Evolutionary conservation across 2,113 vertebrate species (phyloP).

Genomic region (Saimiri boliviensis): DNA sequence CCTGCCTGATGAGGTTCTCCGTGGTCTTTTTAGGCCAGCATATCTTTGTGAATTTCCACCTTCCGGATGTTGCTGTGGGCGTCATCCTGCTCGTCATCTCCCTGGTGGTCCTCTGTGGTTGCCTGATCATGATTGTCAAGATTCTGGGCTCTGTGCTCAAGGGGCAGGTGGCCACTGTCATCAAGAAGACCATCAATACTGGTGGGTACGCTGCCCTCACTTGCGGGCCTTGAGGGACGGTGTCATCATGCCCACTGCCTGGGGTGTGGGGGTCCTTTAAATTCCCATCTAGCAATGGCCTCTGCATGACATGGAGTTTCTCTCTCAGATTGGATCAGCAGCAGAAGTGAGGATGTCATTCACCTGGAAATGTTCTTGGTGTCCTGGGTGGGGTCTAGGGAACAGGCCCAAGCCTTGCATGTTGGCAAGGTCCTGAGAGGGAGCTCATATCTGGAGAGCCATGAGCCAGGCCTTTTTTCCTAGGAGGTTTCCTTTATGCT

Average conservation of each 20-base stretch:
- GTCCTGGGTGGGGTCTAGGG: background rate
- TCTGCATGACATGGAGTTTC: background rate
- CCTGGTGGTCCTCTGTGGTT: constrained; percentile 91
- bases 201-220: constrained; percentile 82
- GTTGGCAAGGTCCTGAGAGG: background rate
- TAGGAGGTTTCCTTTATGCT: background rate
- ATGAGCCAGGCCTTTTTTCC: background rate
- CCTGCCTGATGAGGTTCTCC: background rate
- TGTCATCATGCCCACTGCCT: no score
- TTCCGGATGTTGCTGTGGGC: constrained; percentile 92
- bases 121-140: constrained; percentile 96
- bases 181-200: constrained; percentile 98
- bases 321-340: background rate
- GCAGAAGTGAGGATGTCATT: background rate
- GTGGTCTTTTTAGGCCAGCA: constrained; percentile 86
- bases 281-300: background rate
- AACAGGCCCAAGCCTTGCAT: background rate
- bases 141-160: constrained; percentile 96
- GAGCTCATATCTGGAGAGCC: background rate
- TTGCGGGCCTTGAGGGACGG: no score
- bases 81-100: constrained; percentile 92
- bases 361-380: no score
- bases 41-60: constrained; percentile 84
- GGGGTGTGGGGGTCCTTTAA: rapidly evolving
- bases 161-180: constrained; percentile 94